Evolutionary conservation across 2,888 invertebrate species (phyloP), one percentile per base, ranked within the genome.

Genomic region (Anorthoa munda): DNA sequence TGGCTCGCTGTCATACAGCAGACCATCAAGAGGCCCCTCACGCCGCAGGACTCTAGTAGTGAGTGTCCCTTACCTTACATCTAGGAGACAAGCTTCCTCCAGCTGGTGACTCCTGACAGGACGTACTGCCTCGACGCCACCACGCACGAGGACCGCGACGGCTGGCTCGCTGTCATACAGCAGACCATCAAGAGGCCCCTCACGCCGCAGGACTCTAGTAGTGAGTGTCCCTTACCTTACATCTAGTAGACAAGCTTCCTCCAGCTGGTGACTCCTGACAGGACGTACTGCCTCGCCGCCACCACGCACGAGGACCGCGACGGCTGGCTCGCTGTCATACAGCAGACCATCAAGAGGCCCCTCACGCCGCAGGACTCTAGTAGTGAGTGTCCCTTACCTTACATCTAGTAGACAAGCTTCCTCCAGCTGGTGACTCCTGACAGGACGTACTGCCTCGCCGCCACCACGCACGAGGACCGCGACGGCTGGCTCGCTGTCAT

Each of bases 401-500:
- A 46, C 1, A 12, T 46, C 21, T 72, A 77, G 53, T 51, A 58
- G 15, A 39, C 13, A n/a, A 50, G 13, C 26, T 72, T 51, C 98
- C 98, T 99, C 94, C 98, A 98, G 61, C 95, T 99, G 64, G n/a
- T n/a, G n/a, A n/a, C n/a, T n/a, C n/a, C n/a, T n/a, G n/a, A n/a
- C n/a, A 94, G 98, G 66, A 97, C 97, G 63, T 98, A 97, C 93
- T 97, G 98, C 89, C 94, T 98, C 72, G 98, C 98, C 2, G 98
- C 98, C 18, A 97, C 97, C 82, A 97, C 97, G 2, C 97, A 98
- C 86, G 97, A 97, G 60, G 98, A 98, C 84, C 95, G 98, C 82
- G 97, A 98, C 77, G 97, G 97, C 72, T 99, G 99, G 99, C 98
- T 99, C 72, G 97, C 97, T 55, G 97, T 97, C 46, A 97, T 99